Conservation (phyloP, 2,888 invertebrate genomes). For the Caradrina clavipalpis region DNA sequence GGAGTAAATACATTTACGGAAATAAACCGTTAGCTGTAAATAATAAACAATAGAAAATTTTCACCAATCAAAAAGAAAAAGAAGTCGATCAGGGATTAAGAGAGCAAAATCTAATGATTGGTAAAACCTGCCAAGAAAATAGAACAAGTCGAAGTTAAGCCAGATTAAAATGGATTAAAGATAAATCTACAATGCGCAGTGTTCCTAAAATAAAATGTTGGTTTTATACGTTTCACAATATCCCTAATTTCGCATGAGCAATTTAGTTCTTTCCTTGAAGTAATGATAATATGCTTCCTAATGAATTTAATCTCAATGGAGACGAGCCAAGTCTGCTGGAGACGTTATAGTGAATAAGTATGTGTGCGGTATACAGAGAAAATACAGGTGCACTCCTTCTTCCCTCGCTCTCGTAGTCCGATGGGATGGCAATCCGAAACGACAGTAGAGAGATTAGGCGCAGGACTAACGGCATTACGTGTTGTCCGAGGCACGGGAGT, state of each 20-base stretch:
- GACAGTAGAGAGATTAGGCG: too few relatives aligned
- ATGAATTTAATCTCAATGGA: too few relatives aligned
- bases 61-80: too few relatives aligned
- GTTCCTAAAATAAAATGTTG: background rate
- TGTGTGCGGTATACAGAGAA: too few relatives aligned
- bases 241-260: background rate
- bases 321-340: too few relatives aligned
- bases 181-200: conserved; percentile 28
- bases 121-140: conserved; percentile 22
- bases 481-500: too few relatives aligned
- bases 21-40: conserved; percentile 8
- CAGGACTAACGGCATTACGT: too few relatives aligned
- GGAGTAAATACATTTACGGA: conserved; percentile 8
- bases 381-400: too few relatives aligned
- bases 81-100: background rate
- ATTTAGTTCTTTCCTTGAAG: background rate
- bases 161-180: conserved; percentile 24
- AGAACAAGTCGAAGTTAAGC: conserved; percentile 25
- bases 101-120: conserved; percentile 18
- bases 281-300: too few relatives aligned
- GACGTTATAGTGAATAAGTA: too few relatives aligned
- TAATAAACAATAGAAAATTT: background rate
- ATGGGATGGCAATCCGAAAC: too few relatives aligned
- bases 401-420: too few relatives aligned
- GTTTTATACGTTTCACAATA: conserved; percentile 6